A percentile compares a stretch with the other conserved stretches of the same genome.
Conservation (phyloP, 2,888 invertebrate genomes). For the Acanthosepion lycidas region DNA sequence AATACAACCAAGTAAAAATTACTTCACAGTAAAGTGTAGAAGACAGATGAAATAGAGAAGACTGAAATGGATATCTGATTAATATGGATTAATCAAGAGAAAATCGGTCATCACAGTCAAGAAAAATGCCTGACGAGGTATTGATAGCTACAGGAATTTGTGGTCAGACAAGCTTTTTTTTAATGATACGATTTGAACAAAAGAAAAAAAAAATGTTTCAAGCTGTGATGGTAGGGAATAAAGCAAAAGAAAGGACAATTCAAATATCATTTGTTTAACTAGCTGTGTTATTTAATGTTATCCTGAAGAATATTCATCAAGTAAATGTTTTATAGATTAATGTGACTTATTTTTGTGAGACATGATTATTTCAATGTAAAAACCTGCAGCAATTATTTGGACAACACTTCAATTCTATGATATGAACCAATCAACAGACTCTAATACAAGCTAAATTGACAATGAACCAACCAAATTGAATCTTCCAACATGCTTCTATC, state of each 20-base stretch:
- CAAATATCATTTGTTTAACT: background rate
- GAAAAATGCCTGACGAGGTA: background rate
- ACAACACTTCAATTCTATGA: background rate
- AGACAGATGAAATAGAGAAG: background rate
- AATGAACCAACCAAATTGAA: background rate
- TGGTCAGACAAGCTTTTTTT: background rate
- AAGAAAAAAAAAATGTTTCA: background rate
- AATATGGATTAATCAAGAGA: background rate
- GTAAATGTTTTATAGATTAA: background rate
- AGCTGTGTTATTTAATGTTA: background rate
- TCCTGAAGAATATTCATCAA: background rate
- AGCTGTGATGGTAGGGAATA: background rate
- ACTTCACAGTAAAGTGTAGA: background rate
- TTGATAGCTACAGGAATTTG: background rate
- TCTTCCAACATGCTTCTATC: background rate
- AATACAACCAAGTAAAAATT: no score
- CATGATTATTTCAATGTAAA: background rate
- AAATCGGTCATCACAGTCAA: background rate
- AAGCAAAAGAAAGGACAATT: background rate
- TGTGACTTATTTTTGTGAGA: background rate
- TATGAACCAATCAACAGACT: background rate
- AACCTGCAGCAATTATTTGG: background rate
- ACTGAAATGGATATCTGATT: background rate
- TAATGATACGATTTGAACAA: background rate
- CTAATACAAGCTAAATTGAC: no score